Conservation (phyloP, 2,113 vertebrate genomes). For the Salvelinus sp. region DNA sequence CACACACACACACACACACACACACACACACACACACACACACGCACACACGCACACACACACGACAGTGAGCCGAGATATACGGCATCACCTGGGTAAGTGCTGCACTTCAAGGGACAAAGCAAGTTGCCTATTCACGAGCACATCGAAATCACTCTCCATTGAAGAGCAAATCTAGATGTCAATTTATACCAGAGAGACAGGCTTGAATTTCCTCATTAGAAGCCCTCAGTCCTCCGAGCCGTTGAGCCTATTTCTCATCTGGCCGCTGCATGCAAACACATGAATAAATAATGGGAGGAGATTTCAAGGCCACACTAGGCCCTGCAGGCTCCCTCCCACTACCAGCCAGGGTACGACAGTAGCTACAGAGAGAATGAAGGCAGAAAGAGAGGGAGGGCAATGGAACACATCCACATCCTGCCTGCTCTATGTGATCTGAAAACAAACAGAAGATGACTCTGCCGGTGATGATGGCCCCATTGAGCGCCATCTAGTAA, state of each 20-base stretch:
- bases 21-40: not conserved
- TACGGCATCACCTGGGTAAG: slow-evolving; percentile 16
- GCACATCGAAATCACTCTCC: slow-evolving; percentile 23
- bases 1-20: not conserved
- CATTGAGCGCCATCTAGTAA: not conserved
- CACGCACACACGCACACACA: no score
- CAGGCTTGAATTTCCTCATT: slow-evolving; percentile 44
- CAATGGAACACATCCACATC: not conserved
- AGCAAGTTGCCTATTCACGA: slow-evolving; percentile 29
- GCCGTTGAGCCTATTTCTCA: slow-evolving; percentile 42
- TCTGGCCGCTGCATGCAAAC: slow-evolving; percentile 53
- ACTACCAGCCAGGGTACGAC: no score
- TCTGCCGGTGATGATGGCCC: not conserved
- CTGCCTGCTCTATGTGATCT: slow-evolving; percentile 6
- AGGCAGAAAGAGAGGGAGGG: no score
- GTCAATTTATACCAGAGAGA: slow-evolving; percentile 27
- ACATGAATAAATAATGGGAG: slow-evolving; percentile 64
- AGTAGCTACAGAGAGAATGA: no score
- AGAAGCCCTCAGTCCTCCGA: slow-evolving; percentile 35
- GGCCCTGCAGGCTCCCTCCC: slow-evolving; percentile 15
- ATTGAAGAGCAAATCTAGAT: slow-evolving; percentile 36
- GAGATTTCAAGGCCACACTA: slow-evolving; percentile 49
- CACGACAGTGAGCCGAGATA: not conserved
- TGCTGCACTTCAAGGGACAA: not conserved
- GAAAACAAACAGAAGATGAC: not conserved